A percentile compares a stretch with the other conserved stretches of the same genome.
Conservation (phyloP, 2,888 invertebrate genomes). For the Acronicta aceris region DNA sequence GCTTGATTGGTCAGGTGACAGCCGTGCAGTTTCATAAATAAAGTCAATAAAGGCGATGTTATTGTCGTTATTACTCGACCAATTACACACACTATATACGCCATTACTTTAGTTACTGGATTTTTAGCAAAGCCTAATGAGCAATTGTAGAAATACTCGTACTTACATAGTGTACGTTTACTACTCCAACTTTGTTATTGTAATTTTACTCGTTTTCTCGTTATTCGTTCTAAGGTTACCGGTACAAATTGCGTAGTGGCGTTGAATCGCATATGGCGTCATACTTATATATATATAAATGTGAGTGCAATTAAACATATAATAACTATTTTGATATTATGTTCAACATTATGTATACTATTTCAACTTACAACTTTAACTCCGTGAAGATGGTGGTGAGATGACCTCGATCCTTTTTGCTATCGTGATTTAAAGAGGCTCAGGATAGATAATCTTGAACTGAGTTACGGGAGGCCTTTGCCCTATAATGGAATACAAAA, state of each 20-base stretch:
- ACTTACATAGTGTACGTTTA: conserved; percentile 20
- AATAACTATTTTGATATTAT: no score
- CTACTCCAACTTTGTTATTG: conserved; percentile 26
- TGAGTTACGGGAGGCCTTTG: no score
- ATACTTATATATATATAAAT: conserved; percentile 10
- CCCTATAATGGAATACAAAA: no score
- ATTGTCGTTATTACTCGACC: conserved; percentile 26
- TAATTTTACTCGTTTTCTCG: conserved; percentile 29
- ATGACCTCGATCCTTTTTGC: no score
- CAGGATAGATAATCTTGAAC: no score
- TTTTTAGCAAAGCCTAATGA: conserved; percentile 37
- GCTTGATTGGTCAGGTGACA: conserved; percentile 40
- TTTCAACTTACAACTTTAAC: no score
- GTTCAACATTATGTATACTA: no score
- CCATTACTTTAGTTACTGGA: conserved; percentile 22
- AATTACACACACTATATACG: conserved; percentile 25
- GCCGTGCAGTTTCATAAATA: conserved; percentile 35
- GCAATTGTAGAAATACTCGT: neutral
- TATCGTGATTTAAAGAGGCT: no score
- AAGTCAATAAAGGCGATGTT: conserved; percentile 39
- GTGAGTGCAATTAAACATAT: conserved; percentile 9
- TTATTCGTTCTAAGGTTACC: conserved; percentile 13
- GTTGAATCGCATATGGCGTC: conserved; percentile 3
- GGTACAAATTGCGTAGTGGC: conserved; percentile 18
- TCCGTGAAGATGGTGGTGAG: no score